Evolutionary conservation across 1,140 invertebrate genomes (phyloP), one percentile per base, ranked within the genome.

Genomic region (Bombus pyrosoma): DNA sequence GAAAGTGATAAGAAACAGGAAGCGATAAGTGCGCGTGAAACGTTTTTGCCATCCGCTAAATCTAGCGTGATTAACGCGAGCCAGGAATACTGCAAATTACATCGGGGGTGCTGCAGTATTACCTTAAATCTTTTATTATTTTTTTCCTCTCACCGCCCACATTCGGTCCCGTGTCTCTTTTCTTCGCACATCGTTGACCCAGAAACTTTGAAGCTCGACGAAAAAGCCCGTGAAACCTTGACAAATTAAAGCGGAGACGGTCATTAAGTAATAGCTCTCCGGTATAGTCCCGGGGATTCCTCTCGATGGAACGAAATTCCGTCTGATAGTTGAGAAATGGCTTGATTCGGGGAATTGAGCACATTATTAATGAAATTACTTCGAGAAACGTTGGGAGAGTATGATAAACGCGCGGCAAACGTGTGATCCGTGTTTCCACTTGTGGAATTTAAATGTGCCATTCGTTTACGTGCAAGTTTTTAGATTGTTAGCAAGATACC

Each of bases 11-110:
- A 86, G 85, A 66, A 76, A 59, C 72, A 32, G 57, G 28, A 18
- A 34, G 59, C 57, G 84, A 73, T 74, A 85, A 81, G 78, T 81
- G 62, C n/a, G 47, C 62, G 37, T 32, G 28, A 62, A 76, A 86
- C 64, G 59, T 86, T 86, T 86, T 77, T 73, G 53, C 32, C 28
- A 39, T 12, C 13, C 64, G 80, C 34, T 86, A 83, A 86, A 86
- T 83, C 71, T 83, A 83, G 15, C 80, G 85, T 83, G 85, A 81
- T 86, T 86, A 83, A 86, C 69, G 80, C 73, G 73, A 39, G n/a
- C 72, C n/a, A 59, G 73, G 62, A 47, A 83, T 86, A 83, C 80
- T 74, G 66, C 62, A 72, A 82, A 86, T 86, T 83, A 81, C 62
- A 76, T 66, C 5, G 15, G 22, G 39, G 2, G 59, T 62, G 22